These are phyloP conservation scores for Coregonus ussuriensis DNA, from an alignment of 2,797 vertebrate species.

Conservation along the genomic window DNA sequence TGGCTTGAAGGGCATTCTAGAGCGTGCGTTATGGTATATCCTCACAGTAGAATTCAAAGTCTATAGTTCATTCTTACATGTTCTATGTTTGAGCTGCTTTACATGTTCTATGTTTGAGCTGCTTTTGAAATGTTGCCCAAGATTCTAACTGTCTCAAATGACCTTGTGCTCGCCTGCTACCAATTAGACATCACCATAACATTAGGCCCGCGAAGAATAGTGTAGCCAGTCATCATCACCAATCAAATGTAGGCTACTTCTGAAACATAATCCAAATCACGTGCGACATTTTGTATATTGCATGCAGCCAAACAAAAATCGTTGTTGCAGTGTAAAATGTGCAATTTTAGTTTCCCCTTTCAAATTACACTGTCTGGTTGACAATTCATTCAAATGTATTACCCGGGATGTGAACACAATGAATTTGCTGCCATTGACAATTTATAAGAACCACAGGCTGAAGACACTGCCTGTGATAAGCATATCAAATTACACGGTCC, in stretches of 20 bases:
- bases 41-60: too few relatives aligned
- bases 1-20: too few relatives aligned
- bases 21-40: too few relatives aligned
- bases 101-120: too few relatives aligned
- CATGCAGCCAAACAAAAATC: slow-evolving; percentile 52
- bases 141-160: background rate
- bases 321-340: background rate
- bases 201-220: background rate
- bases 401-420: background rate
- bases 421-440: background rate
- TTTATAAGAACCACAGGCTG: background rate
- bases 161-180: background rate
- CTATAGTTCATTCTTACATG: too few relatives aligned
- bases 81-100: too few relatives aligned
- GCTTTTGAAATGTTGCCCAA: too few relatives aligned
- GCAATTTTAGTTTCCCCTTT: background rate
- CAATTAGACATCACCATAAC: background rate
- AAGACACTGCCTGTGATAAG: background rate
- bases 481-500: slow-evolving; percentile 37
- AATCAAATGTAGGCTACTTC: background rate
- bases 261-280: slow-evolving; percentile 21
- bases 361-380: background rate
- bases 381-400: background rate
- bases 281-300: slow-evolving; percentile 33
- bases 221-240: background rate